Base-by-base conservation (phyloP, 2,113 vertebrate genomes). In the Axis porcinus region DNA sequence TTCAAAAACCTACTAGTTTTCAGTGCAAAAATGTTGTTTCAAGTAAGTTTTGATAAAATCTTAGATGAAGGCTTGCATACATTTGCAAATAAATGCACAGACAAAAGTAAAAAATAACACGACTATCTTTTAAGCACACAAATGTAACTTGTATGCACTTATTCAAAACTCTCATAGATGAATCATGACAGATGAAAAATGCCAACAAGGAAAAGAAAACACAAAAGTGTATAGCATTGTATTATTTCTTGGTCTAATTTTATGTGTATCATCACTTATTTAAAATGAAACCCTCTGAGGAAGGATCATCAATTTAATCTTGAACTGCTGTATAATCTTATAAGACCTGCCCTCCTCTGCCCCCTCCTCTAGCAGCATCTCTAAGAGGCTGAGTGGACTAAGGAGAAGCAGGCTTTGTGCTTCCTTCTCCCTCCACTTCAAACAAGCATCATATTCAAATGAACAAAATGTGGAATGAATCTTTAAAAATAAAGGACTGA, bases 1-100 rank as follows among this genome's bases (percentile, higher is more conserved):
- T 92, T 74, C 58, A 70, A 94, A 62, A 91, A 89, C 74, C 17
- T 78, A 89, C 25, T 78, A 28, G 23, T 60, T 81, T 96, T 93
- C 19, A n/a, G 33, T 36, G 16, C 36, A 93, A 76, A 94, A 94
- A 52, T 30, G n/a, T 30, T 86, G 25, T 47, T 62, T 95, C 58
- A 91, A 79, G 21, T 36, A 79, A 89, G 43, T 70, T 91, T 94
- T 2, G 1, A 93, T 57, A 92, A 82, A 82, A 95, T 58, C 5
- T 50, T 94, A 70, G 1, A 52, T 83, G 10, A 52, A 50, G 11
- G 9, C 23, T 13, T 52, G 30, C 14, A 91, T 30, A 67, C 12
- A 54, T n/a, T 58, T 90, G 15, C 88, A 96, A 97, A 62, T 55
- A 94, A 97, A 83, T 36, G 30, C n/a, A 96, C 27, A 92, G 93